Percentiles rank a stretch among this genome's conserved stretches.
phyloP scores from a whole-genome alignment of 2,113 vertebrate genomes.

The Hippolais icterina region DNA sequence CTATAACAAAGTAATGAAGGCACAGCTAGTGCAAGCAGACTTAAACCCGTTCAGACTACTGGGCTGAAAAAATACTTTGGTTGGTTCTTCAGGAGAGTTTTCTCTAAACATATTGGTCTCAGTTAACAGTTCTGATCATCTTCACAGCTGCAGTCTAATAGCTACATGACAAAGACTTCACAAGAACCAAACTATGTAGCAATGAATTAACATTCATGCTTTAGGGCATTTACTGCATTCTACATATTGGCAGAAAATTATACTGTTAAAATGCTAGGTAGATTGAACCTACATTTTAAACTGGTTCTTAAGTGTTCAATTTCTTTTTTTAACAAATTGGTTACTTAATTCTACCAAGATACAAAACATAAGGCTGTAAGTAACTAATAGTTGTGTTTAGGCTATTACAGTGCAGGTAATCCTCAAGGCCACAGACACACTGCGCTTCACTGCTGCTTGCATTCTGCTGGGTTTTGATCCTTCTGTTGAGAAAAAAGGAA shows the following conservation, averaged over 20 bases:
- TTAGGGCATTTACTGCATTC: constrained; percentile 80
- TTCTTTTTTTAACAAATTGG: constrained; percentile 86
- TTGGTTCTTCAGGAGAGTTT: constrained; percentile 76
- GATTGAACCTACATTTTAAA: constrained; percentile 85
- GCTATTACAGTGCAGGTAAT: constrained; percentile 96
- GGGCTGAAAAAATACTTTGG: constrained; percentile 77
- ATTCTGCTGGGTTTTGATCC: constrained; percentile 95
- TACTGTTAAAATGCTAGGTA: constrained; percentile 90
- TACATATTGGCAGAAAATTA: constrained; percentile 84
- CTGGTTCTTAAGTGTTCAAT: constrained; percentile 79
- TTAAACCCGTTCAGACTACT: constrained; percentile 74
- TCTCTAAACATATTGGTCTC: constrained; percentile 71
- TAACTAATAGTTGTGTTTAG: constrained; percentile 92
- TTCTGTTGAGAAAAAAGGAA: constrained; percentile 84
- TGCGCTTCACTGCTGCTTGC: constrained; percentile 97
- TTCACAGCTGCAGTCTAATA: constrained; percentile 88
- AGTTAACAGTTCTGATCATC: constrained; percentile 73
- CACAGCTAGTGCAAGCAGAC: constrained; percentile 76
- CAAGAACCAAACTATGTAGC: constrained; percentile 94
- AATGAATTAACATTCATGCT: constrained; percentile 89
- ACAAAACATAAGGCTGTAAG: constrained; percentile 99
- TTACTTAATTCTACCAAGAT: constrained; percentile 95
- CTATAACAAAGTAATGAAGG: constrained; percentile 80
- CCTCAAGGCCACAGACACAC: constrained; percentile 86
- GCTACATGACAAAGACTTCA: constrained; percentile 90